Conservation (phyloP, 2,888 invertebrate species). For the Leucophenga maculata region DNA sequence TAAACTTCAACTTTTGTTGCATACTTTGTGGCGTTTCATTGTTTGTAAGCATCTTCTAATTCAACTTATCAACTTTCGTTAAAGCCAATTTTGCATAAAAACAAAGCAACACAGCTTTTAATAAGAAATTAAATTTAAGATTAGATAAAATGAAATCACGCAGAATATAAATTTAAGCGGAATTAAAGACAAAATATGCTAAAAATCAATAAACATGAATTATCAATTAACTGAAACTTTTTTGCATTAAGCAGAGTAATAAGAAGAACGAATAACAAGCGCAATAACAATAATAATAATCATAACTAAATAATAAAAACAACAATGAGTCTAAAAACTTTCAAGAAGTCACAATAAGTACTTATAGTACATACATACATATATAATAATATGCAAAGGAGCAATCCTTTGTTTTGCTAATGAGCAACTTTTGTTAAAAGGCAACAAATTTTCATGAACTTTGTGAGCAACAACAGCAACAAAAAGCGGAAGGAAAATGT, state of each 20-base stretch:
- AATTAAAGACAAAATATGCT: background rate
- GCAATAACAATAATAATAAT: too few species aligned
- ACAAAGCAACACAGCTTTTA: conserved; percentile 35
- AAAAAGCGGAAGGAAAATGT: conserved; percentile 2
- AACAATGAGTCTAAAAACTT: conserved; percentile 1
- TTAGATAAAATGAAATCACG: too few species aligned
- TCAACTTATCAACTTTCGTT: conserved; percentile 59
- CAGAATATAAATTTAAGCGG: too few species aligned
- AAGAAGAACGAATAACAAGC: background rate
- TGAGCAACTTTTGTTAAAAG: conserved; percentile 6
- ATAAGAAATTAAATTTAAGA: too few species aligned
- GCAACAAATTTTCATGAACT: conserved; percentile 9
- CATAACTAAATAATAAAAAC: background rate
- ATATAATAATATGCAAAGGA: background rate
- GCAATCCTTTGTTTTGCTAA: conserved; percentile 13
- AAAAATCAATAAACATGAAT: conserved; percentile 12
- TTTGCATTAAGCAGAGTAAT: background rate
- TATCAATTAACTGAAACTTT: conserved; percentile 2
- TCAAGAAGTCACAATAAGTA: background rate
- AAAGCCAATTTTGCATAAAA: conserved; percentile 61
- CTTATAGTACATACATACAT: background rate
- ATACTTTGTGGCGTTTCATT: conserved; percentile 4
- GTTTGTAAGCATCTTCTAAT: conserved; percentile 37
- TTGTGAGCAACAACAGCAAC: background rate
- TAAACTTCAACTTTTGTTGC: conserved; percentile 2